Conservation (phyloP, 2,888 invertebrate species). For the Notocelia uddmanniana region DNA sequence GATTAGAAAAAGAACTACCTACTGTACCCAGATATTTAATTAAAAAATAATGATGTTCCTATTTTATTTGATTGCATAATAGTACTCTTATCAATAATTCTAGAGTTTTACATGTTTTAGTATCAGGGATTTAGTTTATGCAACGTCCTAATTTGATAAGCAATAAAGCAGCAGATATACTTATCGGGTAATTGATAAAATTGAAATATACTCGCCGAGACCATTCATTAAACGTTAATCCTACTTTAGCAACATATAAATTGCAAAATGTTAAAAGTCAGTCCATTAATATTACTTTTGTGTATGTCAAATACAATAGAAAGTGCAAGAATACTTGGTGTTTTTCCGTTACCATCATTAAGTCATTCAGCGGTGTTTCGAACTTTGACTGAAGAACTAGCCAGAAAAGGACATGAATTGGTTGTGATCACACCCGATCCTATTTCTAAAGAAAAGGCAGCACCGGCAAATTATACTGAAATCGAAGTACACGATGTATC, state of each 20-base stretch:
- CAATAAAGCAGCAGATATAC: no score
- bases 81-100: no score
- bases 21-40: no score
- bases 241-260: no score
- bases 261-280: background rate
- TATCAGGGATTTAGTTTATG: background rate
- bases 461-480: slow-evolving; percentile 60
- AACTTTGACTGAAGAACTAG: slow-evolving; percentile 56
- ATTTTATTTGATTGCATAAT: no score
- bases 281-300: background rate
- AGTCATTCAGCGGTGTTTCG: slow-evolving; percentile 61
- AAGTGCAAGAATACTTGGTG: slow-evolving; percentile 53
- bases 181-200: background rate
- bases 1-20: no score
- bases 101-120: background rate
- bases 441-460: slow-evolving; percentile 51
- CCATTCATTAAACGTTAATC: background rate
- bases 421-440: slow-evolving; percentile 59
- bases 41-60: no score
- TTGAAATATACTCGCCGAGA: no score
- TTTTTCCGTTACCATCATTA: slow-evolving; percentile 57
- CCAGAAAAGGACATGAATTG: slow-evolving; percentile 58
- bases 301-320: slow-evolving; percentile 39
- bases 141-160: background rate
- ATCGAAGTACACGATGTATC: slow-evolving; percentile 61